Evolutionary conservation across 2,113 vertebrate genomes (phyloP).

Genomic region (Passer montanus): DNA sequence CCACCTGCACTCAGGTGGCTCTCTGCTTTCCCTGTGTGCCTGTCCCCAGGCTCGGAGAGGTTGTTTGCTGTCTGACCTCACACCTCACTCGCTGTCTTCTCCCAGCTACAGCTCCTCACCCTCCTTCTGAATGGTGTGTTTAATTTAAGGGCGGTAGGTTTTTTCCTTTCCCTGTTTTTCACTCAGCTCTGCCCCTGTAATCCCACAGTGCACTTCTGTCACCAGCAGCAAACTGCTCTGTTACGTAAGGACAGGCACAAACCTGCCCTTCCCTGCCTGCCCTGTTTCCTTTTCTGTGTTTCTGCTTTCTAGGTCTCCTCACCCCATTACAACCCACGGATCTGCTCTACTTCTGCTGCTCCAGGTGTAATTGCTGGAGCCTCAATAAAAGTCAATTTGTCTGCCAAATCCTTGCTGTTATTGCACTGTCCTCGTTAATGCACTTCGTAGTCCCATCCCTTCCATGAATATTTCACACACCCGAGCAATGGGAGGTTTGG

Average conservation of each 20-base stretch:
- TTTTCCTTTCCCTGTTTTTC: not conserved
- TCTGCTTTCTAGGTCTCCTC: conserved; percentile 45
- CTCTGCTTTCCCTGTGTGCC: not conserved
- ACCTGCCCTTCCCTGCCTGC: not conserved
- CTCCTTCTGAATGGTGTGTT: not conserved
- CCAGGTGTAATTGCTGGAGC: not conserved
- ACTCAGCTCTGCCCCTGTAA: not conserved
- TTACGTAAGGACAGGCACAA: not conserved
- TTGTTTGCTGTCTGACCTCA: not conserved
- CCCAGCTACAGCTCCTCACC: not conserved
- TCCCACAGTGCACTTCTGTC: not conserved
- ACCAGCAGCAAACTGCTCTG: fast-evolving
- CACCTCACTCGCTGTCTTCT: not conserved
- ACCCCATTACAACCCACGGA: not conserved
- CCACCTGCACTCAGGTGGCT: not conserved
- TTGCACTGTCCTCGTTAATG: not conserved
- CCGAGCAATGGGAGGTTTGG: fast-evolving
- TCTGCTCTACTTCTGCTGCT: not conserved
- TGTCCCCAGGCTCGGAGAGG: not conserved
- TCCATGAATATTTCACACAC: fast-evolving
- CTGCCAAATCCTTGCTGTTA: not conserved
- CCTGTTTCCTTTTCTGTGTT: conserved; percentile 14
- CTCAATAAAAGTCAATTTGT: not conserved
- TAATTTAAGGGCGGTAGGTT: not conserved
- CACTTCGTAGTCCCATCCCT: not conserved